Evolutionary conservation across 2,888 invertebrate genomes (phyloP).

Genomic region (Cybosia mesomella): DNA sequence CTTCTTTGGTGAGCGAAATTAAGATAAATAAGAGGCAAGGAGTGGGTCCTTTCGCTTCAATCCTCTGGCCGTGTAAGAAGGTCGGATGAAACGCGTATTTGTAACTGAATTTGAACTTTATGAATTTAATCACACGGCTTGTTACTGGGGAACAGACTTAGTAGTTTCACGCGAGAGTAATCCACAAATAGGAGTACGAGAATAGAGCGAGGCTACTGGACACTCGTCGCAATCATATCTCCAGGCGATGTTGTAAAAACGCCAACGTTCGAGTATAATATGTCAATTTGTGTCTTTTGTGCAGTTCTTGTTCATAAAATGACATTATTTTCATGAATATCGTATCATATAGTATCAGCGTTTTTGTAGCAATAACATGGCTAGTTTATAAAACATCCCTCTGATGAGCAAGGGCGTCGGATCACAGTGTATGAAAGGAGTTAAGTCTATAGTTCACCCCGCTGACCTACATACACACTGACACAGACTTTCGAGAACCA

Average conservation of each 20-base stretch:
- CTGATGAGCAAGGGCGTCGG: background rate
- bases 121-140: constrained; percentile 63
- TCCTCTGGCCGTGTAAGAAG: constrained; percentile 59
- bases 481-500: constrained; percentile 1
- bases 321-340: background rate
- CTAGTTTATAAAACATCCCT: background rate
- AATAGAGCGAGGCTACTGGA: constrained; percentile 87
- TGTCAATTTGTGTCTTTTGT: constrained; percentile 34
- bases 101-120: constrained; percentile 65
- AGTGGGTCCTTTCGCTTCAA: constrained; percentile 80
- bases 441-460: background rate
- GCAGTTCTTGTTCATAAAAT: background rate
- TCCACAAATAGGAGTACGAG: constrained; percentile 85
- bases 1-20: constrained; percentile 79
- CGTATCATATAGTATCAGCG: too few species aligned
- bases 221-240: constrained; percentile 78
- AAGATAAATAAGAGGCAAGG: constrained; percentile 83
- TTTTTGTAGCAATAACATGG: background rate
- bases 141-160: constrained; percentile 62
- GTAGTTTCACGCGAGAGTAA: constrained; percentile 76
- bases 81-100: constrained; percentile 53
- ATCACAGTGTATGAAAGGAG: background rate
- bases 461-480: background rate
- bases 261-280: constrained; percentile 33
- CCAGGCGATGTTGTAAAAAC: constrained; percentile 69